Evolutionary conservation across 2,113 vertebrate genomes (phyloP), one percentile per base, ranked within the genome.

Genomic region (Sardina pilchardus): DNA sequence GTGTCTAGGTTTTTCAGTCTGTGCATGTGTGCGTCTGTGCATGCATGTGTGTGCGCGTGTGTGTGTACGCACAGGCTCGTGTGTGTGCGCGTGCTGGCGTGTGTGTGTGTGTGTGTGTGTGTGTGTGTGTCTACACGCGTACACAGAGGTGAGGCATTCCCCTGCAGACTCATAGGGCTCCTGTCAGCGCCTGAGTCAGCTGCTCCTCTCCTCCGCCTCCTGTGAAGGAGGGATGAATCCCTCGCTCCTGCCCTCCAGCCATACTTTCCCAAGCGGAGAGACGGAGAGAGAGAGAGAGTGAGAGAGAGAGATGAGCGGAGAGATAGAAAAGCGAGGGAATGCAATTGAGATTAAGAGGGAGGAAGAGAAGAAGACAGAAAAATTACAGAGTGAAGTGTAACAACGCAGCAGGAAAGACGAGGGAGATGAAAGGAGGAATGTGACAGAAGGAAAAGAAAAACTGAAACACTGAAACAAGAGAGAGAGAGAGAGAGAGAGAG

Each of bases 401-500:
- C 59, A 26, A 24, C 3, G 53, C 45, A 50, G 50, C 17, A 53
- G 50, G 50, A 53, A 53, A 53, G 50, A 19, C 6, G 24, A 83
- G 50, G 19, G 47, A 36, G 47, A 36, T 50, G n/a, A 83, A 43
- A 50, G 82, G 26, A 34, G 12, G 82, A 83, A 53, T 44, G 82
- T 34, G 47, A 83, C 34, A 50, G 53, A 53, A n/a, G 30, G 53
- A 83, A 17, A 83, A 30, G 81, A 82, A 82, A 47, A 47, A 47
- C 83, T 84, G 86, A 1, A 47, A 47, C 45, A 47, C n/a, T n/a
- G n/a, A n/a, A n/a, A n/a, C n/a, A n/a, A 34, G 85, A 88, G 45
- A 87, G 90, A 86, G 86, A 91, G 88, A 50, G 86, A 88, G 36
- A 85, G 85, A 53, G 45, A 53, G 83, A 56, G 71, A 42, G 82